Evolutionary conservation across 2,797 vertebrate genomes (phyloP).

Genomic region (Gila robusta): DNA sequence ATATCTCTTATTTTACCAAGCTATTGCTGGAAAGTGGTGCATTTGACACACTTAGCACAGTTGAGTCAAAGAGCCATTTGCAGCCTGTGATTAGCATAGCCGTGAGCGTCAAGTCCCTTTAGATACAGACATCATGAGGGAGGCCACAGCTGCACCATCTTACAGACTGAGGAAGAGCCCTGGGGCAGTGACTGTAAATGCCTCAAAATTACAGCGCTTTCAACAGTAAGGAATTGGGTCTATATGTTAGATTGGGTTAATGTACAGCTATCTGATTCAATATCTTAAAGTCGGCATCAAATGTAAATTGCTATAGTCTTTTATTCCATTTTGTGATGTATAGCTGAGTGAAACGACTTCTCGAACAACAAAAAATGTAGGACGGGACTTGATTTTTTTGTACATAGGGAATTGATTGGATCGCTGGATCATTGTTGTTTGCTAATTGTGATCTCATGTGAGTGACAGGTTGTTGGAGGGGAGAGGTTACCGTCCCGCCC

Average conservation of each 20-base stretch:
- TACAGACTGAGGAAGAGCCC: conserved; percentile 21
- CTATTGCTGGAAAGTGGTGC: conserved; percentile 57
- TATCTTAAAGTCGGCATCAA: conserved; percentile 6
- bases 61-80: conserved; percentile 63
- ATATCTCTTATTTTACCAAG: conserved; percentile 31
- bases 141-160: conserved; percentile 44
- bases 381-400: not conserved
- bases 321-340: not conserved
- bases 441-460: not conserved
- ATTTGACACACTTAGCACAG: conserved; percentile 63
- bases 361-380: too few species aligned
- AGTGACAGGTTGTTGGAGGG: not conserved
- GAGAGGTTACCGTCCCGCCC: not conserved
- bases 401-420: not conserved
- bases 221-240: not conserved
- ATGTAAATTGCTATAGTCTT: not conserved
- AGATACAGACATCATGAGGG: conserved; percentile 65
- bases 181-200: conserved; percentile 38
- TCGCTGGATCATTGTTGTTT: not conserved
- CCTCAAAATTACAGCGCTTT: conserved; percentile 26
- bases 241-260: conserved; percentile 11
- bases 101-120: conserved; percentile 63
- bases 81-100: conserved; percentile 70
- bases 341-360: not conserved
- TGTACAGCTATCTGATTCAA: conserved; percentile 7